These are phyloP conservation scores for Danio choprae DNA, from an alignment of 2,797 vertebrate genomes.

Conservation along the genomic window DNA sequence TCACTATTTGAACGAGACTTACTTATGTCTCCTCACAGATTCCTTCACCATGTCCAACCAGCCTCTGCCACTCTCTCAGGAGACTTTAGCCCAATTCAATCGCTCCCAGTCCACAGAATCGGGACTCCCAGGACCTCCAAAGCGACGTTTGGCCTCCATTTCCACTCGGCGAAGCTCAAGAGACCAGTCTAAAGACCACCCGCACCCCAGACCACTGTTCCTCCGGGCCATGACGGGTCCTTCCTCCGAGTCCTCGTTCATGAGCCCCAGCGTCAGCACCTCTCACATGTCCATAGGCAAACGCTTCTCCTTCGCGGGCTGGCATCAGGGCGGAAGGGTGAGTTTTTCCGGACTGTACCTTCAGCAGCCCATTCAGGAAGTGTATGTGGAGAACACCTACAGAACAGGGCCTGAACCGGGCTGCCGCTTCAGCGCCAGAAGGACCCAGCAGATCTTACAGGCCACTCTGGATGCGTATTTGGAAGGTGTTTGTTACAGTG, in stretches of 20 bases:
- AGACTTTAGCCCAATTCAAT: constrained; percentile 62
- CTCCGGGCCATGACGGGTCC: constrained; percentile 52
- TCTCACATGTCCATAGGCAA: constrained; percentile 55
- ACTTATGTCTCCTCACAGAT: constrained; percentile 2
- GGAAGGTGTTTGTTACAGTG: constrained; percentile 57
- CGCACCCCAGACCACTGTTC: constrained; percentile 19
- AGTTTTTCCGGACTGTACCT: constrained; percentile 78
- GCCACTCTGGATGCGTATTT: constrained; percentile 57
- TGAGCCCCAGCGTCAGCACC: constrained; percentile 69
- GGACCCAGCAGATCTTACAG: constrained; percentile 67
- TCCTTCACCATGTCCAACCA: constrained; percentile 58
- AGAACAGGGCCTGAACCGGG: constrained; percentile 65
- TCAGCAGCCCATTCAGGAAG: constrained; percentile 61
- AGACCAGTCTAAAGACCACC: constrained; percentile 46
- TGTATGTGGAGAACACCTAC: constrained; percentile 70
- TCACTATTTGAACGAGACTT: neutral
- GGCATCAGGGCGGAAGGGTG: constrained; percentile 66
- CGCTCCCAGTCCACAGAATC: constrained; percentile 49
- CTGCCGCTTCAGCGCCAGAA: constrained; percentile 60
- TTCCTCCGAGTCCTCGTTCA: constrained; percentile 58
- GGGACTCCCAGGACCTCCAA: neutral
- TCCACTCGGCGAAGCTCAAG: constrained; percentile 60
- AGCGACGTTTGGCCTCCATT: constrained; percentile 53
- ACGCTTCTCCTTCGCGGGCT: constrained; percentile 71
- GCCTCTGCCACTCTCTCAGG: constrained; percentile 62